Conservation (phyloP, 2,888 invertebrate genomes). For the Pseudeuparius sepicola region DNA sequence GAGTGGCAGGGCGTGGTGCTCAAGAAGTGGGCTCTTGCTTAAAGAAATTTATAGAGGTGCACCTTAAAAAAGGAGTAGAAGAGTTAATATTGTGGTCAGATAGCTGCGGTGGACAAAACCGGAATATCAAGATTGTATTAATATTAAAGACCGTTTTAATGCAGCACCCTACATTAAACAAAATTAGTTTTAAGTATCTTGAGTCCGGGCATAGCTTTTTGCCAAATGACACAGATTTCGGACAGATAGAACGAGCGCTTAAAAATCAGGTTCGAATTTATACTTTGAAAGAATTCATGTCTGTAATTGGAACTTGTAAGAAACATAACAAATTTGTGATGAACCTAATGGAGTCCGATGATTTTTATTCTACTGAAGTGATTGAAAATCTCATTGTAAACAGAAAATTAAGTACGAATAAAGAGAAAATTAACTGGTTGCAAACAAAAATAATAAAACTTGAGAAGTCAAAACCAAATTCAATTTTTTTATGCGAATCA, state of each 20-base stretch:
- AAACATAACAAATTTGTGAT: conserved; percentile 16
- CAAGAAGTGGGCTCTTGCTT: conserved; percentile 11
- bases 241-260: conserved; percentile 11
- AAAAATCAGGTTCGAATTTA: conserved; percentile 17
- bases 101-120: conserved; percentile 1
- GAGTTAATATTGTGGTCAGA: conserved; percentile 11
- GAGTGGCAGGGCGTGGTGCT: conserved; percentile 1
- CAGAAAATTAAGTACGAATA: conserved; percentile 26
- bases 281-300: conserved; percentile 19
- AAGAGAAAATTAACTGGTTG: conserved; percentile 6
- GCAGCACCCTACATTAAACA: too few relatives aligned
- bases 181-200: conserved; percentile 5
- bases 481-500: conserved; percentile 8
- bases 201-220: conserved; percentile 14
- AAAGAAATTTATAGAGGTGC: conserved; percentile 18
- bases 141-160: too few relatives aligned
- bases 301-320: conserved; percentile 15
- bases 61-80: conserved; percentile 8
- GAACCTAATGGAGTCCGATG: conserved; percentile 12
- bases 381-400: conserved; percentile 15
- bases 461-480: conserved; percentile 8
- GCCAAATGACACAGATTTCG: conserved; percentile 15
- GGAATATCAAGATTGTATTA: too few relatives aligned
- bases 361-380: conserved; percentile 14
- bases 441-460: conserved; percentile 7